Evolutionary conservation across 2,888 invertebrate species (phyloP), one percentile per base, ranked within the genome.

Genomic region (Nesidiocoris tenuis): DNA sequence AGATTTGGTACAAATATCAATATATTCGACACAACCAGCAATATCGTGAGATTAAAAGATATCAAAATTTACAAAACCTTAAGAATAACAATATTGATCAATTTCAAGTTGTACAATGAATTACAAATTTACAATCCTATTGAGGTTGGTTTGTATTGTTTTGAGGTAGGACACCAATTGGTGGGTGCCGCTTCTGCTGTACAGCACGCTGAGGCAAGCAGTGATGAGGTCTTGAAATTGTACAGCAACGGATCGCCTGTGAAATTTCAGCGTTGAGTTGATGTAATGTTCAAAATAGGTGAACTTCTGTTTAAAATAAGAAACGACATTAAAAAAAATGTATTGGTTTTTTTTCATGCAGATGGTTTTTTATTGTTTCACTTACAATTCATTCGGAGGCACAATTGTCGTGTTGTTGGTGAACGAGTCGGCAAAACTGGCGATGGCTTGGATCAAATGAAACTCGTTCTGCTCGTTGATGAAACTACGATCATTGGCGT

Each of bases 401-500:
- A 91, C 88, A 22, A 86, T 84, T 79, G 87, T 85, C 39, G 90
- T 87, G 81, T 87, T 88, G 75, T 88, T 87, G 66, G 90, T 87
- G 80, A 94, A 89, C 64, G 87, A 86, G 78, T 88, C 88, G 78
- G 95, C 88, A 80, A 96, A 85, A 80, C 88, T 87, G 76, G 90
- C 90, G 22, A 93, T 89, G 2, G 90, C 92, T 83, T 90, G 88
- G 79, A 94, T 90, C 79, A 95, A 87, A 86, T 96, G 95, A 82
- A 91, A 90, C 84, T 95, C 94, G 82, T 93, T 90, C 74, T 93
- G 92, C 84, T 91, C 90, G 19, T 90, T 89, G 77, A 92, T 88
- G 95, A 96, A 96, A 81, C 91, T 90, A 74, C 92, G 89, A 83
- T 95, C 94, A 85, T 93, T 91, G 82, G 90, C 89, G 79, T 91